Base-by-base conservation (phyloP, 1,140 invertebrate genomes). In the Octopus bimaculoides region DNA sequence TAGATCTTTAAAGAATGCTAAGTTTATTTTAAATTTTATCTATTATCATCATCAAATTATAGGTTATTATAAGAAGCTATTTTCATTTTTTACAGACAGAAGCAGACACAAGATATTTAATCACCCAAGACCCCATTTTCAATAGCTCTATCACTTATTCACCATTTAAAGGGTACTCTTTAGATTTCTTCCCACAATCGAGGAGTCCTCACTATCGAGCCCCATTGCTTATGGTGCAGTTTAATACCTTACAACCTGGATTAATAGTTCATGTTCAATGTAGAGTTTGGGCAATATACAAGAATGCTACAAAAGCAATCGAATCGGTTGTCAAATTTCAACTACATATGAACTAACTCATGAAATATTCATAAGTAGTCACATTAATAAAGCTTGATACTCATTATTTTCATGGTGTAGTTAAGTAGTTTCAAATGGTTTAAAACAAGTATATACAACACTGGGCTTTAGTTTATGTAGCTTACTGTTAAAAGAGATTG, bases 281-380 rank as follows among this genome's bases (percentile, higher is more conserved):
- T 71, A 71, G 17, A 71, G 66, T 71, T 6, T 71, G 66, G 66
- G 66, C 66, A 71, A 71, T n/a, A 6, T 71, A 71, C 66, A 9
- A 71, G 66, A 71, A 71, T 20, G 26, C 17, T 17, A 71, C 66
- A 71, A 71, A 14, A 6, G 26, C 66, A n/a, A 9, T 71, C 66
- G 4, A 71, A 14, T 71, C 66, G 14, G 26, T 20, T 4, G 26
- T 20, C 17, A n/a, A 14, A 71, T 71, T 71, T 20, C 17, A 6
- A 71, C 17, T 71, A n/a, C 66, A 71, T 71, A 71, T 71, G 66
- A 71, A 71, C 66, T 71, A 71, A 71, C 7, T 14, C 66, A 41
- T 41, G 26, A 41, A 41, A 41, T 41, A 41, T 41, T 41, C 26
- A 41, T 41, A 41, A 41, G 26, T 41, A 41, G 26, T 3, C 26